A percentile compares a stretch with the other conserved stretches of the same genome.
phyloP scores from a whole-genome alignment of 2,797 vertebrate genomes.

The Psittacula echo region DNA sequence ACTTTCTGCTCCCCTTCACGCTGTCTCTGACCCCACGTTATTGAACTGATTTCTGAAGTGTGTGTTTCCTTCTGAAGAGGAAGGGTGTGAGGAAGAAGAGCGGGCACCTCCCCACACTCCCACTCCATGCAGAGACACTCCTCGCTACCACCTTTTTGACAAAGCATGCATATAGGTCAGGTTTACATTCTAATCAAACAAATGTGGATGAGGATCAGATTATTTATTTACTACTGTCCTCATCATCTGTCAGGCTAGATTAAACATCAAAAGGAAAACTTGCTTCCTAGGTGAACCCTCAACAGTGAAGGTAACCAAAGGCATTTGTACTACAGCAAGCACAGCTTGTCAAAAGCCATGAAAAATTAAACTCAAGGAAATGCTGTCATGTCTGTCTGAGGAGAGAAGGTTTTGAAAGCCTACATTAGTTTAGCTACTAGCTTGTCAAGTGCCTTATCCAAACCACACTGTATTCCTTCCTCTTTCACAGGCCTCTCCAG shows the following conservation, averaged over 20 bases:
- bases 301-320: neutral
- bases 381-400: neutral
- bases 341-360: neutral
- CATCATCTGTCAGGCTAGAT: neutral
- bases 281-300: neutral
- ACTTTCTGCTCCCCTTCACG: neutral
- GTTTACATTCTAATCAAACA: conserved; percentile 15
- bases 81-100: neutral
- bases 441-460: neutral
- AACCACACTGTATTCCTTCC: neutral
- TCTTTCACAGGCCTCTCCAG: neutral
- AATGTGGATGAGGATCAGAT: neutral
- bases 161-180: neutral
- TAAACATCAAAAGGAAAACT: neutral
- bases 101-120: neutral
- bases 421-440: neutral
- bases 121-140: neutral
- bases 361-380: neutral
- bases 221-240: conserved; percentile 48
- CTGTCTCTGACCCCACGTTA: neutral
- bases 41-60: neutral
- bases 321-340: neutral
- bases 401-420: neutral
- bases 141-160: neutral
- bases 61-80: neutral